Evolutionary conservation across 2,113 vertebrate genomes (phyloP).

Genomic region (Bos javanicus): DNA sequence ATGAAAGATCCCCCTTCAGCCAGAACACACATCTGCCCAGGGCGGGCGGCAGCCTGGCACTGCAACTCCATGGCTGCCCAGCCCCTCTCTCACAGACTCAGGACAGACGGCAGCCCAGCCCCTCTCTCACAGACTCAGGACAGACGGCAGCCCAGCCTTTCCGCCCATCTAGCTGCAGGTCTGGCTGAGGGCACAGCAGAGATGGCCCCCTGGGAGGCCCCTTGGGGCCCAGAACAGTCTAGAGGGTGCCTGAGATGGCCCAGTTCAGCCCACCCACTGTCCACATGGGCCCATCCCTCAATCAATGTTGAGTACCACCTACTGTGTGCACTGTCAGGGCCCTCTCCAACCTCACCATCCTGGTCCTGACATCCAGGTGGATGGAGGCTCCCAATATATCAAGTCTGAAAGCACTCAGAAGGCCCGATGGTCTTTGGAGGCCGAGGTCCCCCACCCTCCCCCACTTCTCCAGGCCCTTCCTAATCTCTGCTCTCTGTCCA

Average conservation of each 20-base stretch:
- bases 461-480: not conserved
- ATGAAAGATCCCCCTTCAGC: slow-evolving; percentile 57
- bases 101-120: not conserved
- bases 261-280: not conserved
- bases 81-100: not conserved
- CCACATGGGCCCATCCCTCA: not conserved
- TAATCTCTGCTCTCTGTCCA: not conserved
- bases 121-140: not conserved
- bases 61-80: not conserved
- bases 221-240: not conserved
- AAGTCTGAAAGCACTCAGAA: not conserved
- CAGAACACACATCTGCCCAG: slow-evolving; percentile 35
- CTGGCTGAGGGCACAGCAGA: not conserved
- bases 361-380: not conserved
- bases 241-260: not conserved
- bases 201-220: not conserved
- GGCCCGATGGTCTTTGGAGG: not conserved
- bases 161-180: not conserved
- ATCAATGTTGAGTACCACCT: not conserved
- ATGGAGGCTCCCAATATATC: accelerated
- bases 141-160: not conserved
- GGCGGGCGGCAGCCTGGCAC: slow-evolving; percentile 27
- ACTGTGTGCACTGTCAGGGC: not conserved
- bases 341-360: not conserved
- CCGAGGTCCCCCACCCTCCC: not conserved